These are phyloP conservation scores for Acipenser oxyrinchus DNA, from an alignment of 2,797 vertebrate genomes.

Conservation along the genomic window DNA sequence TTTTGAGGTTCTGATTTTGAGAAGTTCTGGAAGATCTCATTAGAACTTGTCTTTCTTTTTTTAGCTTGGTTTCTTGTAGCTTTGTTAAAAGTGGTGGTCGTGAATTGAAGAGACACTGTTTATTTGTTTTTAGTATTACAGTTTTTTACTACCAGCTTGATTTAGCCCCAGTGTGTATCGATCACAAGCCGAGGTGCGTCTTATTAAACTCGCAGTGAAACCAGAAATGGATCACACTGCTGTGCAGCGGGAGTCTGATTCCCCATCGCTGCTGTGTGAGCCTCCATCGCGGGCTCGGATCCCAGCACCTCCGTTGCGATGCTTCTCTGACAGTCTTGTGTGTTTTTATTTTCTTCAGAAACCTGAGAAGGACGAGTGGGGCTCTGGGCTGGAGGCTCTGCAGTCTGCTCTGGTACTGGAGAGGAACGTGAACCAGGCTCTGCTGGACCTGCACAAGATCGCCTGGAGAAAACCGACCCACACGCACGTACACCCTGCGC, in stretches of 20 bases:
- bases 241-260: no score
- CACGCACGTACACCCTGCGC: constrained; percentile 54
- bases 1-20: no score
- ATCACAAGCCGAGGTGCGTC: neutral
- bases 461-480: constrained; percentile 56
- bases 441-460: constrained; percentile 73
- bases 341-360: constrained; percentile 52
- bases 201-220: no score
- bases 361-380: constrained; percentile 86
- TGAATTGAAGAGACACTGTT: no score
- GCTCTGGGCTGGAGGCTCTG: constrained; percentile 81
- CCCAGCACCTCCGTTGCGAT: neutral
- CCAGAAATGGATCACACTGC: no score
- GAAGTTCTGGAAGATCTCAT: no score
- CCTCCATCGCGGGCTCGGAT: neutral
- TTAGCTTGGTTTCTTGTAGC: no score
- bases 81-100: no score
- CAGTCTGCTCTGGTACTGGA: constrained; percentile 81
- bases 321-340: neutral
- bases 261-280: neutral
- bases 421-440: constrained; percentile 81
- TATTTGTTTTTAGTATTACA: neutral
- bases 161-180: neutral
- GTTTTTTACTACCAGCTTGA: neutral
- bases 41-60: no score